A percentile compares a stretch with the other conserved stretches of the same genome.
Evolutionary conservation across 2,113 vertebrate species (phyloP).

Genomic region (Tinamus guttatus): DNA sequence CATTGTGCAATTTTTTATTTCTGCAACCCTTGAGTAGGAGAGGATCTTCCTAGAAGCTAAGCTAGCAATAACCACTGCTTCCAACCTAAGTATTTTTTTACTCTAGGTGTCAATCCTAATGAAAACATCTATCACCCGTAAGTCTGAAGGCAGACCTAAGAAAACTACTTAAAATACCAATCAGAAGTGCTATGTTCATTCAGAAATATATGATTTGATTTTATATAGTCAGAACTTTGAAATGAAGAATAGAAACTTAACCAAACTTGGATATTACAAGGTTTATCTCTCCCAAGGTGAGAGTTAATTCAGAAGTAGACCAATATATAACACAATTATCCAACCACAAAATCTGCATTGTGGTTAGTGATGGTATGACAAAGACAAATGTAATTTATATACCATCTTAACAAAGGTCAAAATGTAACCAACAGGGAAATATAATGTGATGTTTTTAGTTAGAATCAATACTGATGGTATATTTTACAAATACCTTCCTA

Average conservation of each 20-base stretch:
- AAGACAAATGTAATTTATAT: slow-evolving; percentile 54
- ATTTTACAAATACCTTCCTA: slow-evolving; percentile 37
- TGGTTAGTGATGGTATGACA: slow-evolving; percentile 36
- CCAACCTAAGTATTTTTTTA: not conserved
- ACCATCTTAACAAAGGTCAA: slow-evolving; percentile 56
- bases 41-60: slow-evolving; percentile 17
- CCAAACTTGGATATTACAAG: not conserved
- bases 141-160: not conserved
- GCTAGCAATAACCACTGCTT: slow-evolving; percentile 27
- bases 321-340: slow-evolving; percentile 16
- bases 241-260: slow-evolving; percentile 30
- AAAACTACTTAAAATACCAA: not conserved
- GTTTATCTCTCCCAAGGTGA: slow-evolving; percentile 36
- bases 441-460: not conserved
- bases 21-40: slow-evolving; percentile 57
- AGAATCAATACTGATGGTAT: slow-evolving; percentile 11
- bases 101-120: slow-evolving; percentile 28
- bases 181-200: not conserved
- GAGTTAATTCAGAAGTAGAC: not conserved
- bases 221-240: slow-evolving; percentile 25
- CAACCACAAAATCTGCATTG: slow-evolving; percentile 19
- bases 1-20: slow-evolving; percentile 62
- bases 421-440: slow-evolving; percentile 35
- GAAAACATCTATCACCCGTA: not conserved
- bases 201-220: slow-evolving; percentile 7